Percentiles rank a stretch among this genome's conserved stretches.
These are phyloP conservation scores for Caiman crocodilus DNA, from an alignment of 2,797 vertebrate genomes.

Conservation along the genomic window DNA sequence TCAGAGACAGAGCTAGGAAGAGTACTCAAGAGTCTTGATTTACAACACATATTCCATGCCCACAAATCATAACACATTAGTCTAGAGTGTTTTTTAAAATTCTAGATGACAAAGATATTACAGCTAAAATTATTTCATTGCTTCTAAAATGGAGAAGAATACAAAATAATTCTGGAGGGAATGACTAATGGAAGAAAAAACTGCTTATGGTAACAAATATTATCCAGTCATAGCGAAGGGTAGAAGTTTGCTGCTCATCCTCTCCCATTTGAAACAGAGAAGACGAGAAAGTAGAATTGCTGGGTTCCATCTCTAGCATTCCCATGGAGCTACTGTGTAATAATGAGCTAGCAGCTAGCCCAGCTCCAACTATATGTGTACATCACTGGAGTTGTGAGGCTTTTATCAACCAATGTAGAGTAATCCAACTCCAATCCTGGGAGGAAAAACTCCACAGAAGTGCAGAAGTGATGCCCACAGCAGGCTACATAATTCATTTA, in stretches of 20 bases:
- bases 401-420: slow-evolving; percentile 35
- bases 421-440: neutral
- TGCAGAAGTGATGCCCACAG: slow-evolving; percentile 36
- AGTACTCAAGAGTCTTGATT: neutral
- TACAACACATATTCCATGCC: neutral
- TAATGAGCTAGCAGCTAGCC: slow-evolving; percentile 42
- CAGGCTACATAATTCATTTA: slow-evolving; percentile 25
- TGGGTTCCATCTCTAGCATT: slow-evolving; percentile 38
- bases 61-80: accelerated
- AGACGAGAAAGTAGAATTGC: neutral
- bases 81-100: neutral
- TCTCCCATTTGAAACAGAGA: neutral
- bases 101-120: neutral
- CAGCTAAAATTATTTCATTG: neutral
- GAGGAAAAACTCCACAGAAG: slow-evolving; percentile 65
- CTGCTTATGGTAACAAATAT: neutral
- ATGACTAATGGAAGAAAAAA: neutral
- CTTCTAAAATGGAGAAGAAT: neutral
- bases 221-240: neutral
- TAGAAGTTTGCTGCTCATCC: accelerated
- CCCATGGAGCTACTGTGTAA: slow-evolving; percentile 25
- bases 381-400: neutral
- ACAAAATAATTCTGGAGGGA: neutral
- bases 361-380: slow-evolving; percentile 37
- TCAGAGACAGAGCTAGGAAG: neutral